A percentile compares a stretch with the other conserved stretches of the same genome.
Evolutionary conservation across 1,140 invertebrate species (phyloP).

Genomic region (Meloidogyne chitwoodi): DNA sequence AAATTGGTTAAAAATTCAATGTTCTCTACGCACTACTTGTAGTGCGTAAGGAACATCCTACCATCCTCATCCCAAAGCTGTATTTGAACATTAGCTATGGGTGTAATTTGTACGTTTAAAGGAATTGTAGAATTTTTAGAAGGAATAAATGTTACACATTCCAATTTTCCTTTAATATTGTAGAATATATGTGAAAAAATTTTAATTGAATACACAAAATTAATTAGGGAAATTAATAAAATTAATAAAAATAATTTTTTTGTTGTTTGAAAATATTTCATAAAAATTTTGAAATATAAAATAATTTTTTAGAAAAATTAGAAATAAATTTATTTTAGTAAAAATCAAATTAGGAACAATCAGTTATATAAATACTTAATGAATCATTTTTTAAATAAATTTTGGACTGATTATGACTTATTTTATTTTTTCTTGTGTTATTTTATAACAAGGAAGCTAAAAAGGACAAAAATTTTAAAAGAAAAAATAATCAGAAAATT

Average conservation of each 20-base stretch:
- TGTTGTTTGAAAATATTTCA: neutral
- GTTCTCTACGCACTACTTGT: neutral
- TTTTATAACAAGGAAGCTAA: too few species aligned
- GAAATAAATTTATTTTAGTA: too few species aligned
- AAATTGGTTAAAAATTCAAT: neutral
- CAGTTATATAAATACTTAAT: too few species aligned
- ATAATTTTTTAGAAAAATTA: too few species aligned
- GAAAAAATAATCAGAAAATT: too few species aligned
- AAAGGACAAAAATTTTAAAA: too few species aligned
- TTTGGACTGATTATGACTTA: too few species aligned
- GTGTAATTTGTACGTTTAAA: neutral
- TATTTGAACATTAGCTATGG: neutral
- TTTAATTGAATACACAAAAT: neutral
- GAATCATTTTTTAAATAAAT: too few species aligned
- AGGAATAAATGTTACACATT: neutral
- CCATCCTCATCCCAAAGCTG: neutral
- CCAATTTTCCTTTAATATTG: neutral
- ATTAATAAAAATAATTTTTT: neutral
- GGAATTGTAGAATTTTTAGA: neutral
- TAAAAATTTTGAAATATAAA: too few species aligned
- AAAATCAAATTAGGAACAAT: too few species aligned
- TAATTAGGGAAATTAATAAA: neutral
- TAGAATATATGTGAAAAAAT: neutral
- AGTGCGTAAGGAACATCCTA: neutral
- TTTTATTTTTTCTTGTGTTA: too few species aligned